phyloP scores from a whole-genome alignment of 2,113 vertebrate species.

The Rhinoptilus africanus region DNA sequence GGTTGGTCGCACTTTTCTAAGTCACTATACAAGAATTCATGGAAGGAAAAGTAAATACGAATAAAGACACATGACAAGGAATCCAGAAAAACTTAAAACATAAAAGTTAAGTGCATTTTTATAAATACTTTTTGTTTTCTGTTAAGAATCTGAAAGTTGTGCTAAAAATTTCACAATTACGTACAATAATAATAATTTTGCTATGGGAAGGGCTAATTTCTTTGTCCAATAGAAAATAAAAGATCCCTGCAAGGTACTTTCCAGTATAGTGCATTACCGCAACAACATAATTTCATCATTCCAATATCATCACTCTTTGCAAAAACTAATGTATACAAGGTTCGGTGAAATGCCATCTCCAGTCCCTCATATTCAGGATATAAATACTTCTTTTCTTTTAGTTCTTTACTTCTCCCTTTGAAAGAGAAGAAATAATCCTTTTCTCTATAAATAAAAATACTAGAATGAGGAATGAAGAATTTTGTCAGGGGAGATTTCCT shows the following conservation, averaged over 20 bases:
- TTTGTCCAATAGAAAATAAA: neutral
- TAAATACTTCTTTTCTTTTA: neutral
- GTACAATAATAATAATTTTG: neutral
- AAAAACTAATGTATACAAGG: neutral
- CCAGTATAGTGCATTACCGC: neutral
- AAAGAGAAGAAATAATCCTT: neutral
- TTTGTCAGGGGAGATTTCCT: neutral
- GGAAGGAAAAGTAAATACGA: neutral
- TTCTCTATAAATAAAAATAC: neutral
- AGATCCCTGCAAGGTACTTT: neutral
- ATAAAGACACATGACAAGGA: neutral
- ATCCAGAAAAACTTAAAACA: neutral
- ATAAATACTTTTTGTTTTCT: neutral
- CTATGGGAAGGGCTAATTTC: neutral
- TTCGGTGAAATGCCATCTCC: neutral
- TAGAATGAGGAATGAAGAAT: neutral
- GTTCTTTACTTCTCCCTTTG: neutral
- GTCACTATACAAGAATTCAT: neutral
- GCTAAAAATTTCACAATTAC: neutral
- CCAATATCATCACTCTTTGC: neutral
- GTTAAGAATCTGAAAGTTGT: neutral
- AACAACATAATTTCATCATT: neutral
- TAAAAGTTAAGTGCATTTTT: neutral
- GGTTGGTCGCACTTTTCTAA: neutral
- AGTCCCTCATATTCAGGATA: neutral